Evolutionary conservation across 2,888 invertebrate genomes (phyloP).

Genomic region (Chironomus riparius): DNA sequence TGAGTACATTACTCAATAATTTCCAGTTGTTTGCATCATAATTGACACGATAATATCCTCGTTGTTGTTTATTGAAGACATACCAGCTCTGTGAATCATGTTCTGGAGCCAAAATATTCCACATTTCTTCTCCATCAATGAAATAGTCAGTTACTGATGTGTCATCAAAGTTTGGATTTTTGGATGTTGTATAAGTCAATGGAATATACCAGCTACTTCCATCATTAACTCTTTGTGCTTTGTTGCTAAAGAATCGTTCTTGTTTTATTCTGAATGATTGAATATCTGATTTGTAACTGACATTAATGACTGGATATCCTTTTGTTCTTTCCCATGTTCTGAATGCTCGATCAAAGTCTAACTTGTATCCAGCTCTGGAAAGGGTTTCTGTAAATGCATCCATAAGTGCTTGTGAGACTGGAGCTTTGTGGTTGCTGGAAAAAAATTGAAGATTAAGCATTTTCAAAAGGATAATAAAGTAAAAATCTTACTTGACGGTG

Average conservation of each 20-base stretch:
- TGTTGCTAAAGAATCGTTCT: background rate
- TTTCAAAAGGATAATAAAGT: no score
- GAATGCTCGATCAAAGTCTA: background rate
- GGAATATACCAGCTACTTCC: constrained; percentile 11
- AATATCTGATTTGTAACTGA: background rate
- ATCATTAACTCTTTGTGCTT: background rate
- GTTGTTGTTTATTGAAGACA: constrained; percentile 27
- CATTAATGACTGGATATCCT: background rate
- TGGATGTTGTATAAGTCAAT: constrained; percentile 1
- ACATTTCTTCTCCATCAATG: background rate
- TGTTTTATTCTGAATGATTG: background rate
- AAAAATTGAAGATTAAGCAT: background rate
- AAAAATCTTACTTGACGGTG: background rate
- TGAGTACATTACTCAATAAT: background rate
- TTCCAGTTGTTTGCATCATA: constrained; percentile 23
- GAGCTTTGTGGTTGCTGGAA: background rate
- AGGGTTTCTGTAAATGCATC: background rate
- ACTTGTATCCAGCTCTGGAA: background rate
- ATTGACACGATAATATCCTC: constrained; percentile 25
- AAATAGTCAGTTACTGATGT: background rate
- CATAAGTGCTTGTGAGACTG: background rate
- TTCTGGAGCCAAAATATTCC: background rate
- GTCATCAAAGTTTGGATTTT: constrained; percentile 6
- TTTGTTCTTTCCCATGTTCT: background rate
- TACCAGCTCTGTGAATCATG: constrained; percentile 6